Evolutionary conservation across 2,797 vertebrate genomes (phyloP), one percentile per base, ranked within the genome.

Genomic region (Leptodactylus fallax): DNA sequence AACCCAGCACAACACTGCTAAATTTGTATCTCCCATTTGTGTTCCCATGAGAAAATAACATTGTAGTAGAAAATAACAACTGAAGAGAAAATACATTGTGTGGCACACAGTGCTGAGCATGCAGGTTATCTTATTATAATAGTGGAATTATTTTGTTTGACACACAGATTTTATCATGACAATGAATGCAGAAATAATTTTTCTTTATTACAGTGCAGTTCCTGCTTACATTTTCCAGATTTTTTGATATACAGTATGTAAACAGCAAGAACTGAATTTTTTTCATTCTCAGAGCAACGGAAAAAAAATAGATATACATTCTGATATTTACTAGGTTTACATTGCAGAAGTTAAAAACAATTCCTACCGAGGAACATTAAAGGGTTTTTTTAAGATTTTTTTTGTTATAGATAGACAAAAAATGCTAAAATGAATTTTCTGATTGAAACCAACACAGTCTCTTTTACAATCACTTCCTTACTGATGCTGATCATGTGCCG

Each of bases 161-260:
- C 10, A 16, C 53, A 36, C 80, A 65, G 80, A 81, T 81, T n/a
- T 63, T 65, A 49, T n/a, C 60, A 81, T 23, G 61, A n/a, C 61
- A 21, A 17, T 13, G 16, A 14, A 60, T n/a, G 36, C 27, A 58
- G 51, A 8, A 79, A 72, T 21, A 17, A n/a, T 36, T 74, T 51
- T 14, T n/a, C 8, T 1, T 47, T 21, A 6, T 47, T 11, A 45
- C 65, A 27, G 25, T 6, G 17, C 69, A 45, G 14, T 19, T 72
- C 27, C 45, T 7, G 17, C 27, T n/a, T 45, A 71, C 13, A 71
- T 72, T 72, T 27, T 21, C 27, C 69, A 72, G 69, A 27, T 14
- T 16, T 27, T 0, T 13, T 27, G 65, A 69, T 27, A 69, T 67
- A 67, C 12, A 4, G 36, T 36, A 36, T 36, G 36, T 36, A 36